These are phyloP conservation scores for Mesaphorura yosii DNA, from an alignment of 1,140 invertebrate species.

Conservation along the genomic window DNA sequence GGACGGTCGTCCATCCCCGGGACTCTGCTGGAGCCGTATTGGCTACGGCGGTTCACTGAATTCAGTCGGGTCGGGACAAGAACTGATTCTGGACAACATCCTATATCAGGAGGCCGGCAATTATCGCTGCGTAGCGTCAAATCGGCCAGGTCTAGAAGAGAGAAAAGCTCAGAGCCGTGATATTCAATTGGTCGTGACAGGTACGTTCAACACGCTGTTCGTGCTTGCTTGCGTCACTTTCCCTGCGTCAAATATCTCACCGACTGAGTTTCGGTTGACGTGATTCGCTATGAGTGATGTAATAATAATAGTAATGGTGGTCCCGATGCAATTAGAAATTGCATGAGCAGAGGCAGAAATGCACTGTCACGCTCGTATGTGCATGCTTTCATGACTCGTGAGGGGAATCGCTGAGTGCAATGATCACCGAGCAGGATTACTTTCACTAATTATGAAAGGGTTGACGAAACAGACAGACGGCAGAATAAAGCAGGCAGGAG, in stretches of 20 bases:
- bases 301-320: too few relatives aligned
- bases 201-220: too few relatives aligned
- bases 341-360: too few relatives aligned
- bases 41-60: slow-evolving; percentile 41
- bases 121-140: slow-evolving; percentile 51
- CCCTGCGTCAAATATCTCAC: background rate
- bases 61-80: slow-evolving; percentile 47
- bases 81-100: slow-evolving; percentile 51
- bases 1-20: slow-evolving; percentile 38
- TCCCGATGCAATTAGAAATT: too few relatives aligned
- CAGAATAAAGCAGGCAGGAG: too few relatives aligned
- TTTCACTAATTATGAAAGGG: too few relatives aligned
- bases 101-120: slow-evolving; percentile 64
- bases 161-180: slow-evolving; percentile 40
- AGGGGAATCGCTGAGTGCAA: too few relatives aligned
- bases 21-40: slow-evolving; percentile 32
- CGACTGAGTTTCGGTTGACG: background rate
- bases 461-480: too few relatives aligned
- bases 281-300: slow-evolving; percentile 33
- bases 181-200: slow-evolving; percentile 45
- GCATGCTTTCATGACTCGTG: too few relatives aligned
- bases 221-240: slow-evolving; percentile 1
- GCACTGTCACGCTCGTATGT: too few relatives aligned
- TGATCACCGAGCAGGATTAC: too few relatives aligned
- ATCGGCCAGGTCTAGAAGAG: slow-evolving; percentile 32